These are phyloP conservation scores for Keiferia lycopersicella DNA, from an alignment of 2,888 invertebrate genomes.

Conservation along the genomic window DNA sequence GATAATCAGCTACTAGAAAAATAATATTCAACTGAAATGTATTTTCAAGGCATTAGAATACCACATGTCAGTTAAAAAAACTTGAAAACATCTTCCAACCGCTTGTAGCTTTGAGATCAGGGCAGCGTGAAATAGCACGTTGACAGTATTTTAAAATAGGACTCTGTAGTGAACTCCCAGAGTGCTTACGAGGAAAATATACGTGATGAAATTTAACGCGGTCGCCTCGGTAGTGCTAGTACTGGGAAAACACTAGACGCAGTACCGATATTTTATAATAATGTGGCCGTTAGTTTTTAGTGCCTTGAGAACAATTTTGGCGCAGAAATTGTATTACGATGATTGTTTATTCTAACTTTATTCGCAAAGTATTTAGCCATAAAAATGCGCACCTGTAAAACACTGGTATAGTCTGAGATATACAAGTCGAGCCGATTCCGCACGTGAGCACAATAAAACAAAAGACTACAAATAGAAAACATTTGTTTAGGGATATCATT, in stretches of 20 bases:
- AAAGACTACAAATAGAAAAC: too few relatives aligned
- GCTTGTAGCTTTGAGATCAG: constrained; percentile 1
- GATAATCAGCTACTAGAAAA: too few relatives aligned
- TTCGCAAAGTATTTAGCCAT: too few relatives aligned
- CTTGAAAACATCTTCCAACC: neutral
- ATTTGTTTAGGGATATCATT: too few relatives aligned
- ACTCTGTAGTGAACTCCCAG: neutral
- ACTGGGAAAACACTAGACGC: neutral
- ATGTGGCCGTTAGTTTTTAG: neutral
- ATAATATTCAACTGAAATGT: too few relatives aligned
- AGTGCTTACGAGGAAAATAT: constrained; percentile 16
- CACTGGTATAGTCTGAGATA: too few relatives aligned
- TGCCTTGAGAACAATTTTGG: neutral
- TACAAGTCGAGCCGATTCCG: too few relatives aligned
- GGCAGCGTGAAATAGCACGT: constrained; percentile 3
- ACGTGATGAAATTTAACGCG: constrained; percentile 21
- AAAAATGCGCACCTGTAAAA: too few relatives aligned
- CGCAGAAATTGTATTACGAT: neutral
- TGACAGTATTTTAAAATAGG: constrained; percentile 17
- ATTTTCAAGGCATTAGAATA: too few relatives aligned
- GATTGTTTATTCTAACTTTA: neutral
- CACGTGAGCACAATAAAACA: too few relatives aligned
- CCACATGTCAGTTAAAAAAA: too few relatives aligned
- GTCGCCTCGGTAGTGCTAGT: constrained; percentile 9
- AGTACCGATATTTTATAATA: neutral